Percentiles rank a stretch among this genome's conserved stretches.
Conservation (phyloP, 2,797 vertebrate genomes). For the Perdix hodgsoniae region DNA sequence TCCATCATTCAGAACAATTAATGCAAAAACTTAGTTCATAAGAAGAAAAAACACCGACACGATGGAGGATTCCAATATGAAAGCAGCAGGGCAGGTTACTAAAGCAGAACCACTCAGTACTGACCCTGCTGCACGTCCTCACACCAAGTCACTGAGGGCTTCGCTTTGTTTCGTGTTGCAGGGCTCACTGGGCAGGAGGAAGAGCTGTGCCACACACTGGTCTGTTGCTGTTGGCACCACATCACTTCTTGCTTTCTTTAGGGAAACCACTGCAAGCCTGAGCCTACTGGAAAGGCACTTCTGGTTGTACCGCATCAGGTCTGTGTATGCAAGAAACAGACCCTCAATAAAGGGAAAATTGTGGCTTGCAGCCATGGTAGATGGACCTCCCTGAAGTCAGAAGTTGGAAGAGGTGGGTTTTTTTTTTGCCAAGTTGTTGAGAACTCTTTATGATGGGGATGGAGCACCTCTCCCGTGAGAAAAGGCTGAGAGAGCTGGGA, state of each 20-base stretch:
- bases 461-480: background rate
- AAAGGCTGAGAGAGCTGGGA: too few relatives aligned
- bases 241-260: background rate
- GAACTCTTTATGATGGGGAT: background rate
- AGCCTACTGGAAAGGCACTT: background rate
- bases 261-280: background rate
- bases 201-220: accelerated
- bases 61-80: background rate
- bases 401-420: accelerated
- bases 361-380: accelerated
- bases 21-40: background rate
- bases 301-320: accelerated
- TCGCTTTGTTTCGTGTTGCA: background rate
- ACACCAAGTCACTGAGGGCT: accelerated
- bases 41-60: background rate
- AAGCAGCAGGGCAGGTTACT: background rate
- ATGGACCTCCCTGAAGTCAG: background rate
- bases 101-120: background rate
- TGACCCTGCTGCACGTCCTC: background rate
- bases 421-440: background rate
- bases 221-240: accelerated
- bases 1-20: background rate
- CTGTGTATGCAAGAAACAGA: background rate
- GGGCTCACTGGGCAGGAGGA: background rate
- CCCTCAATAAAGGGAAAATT: background rate